Evolutionary conservation across 2,113 vertebrate species (phyloP).

Genomic region (Ameiurus melas): DNA sequence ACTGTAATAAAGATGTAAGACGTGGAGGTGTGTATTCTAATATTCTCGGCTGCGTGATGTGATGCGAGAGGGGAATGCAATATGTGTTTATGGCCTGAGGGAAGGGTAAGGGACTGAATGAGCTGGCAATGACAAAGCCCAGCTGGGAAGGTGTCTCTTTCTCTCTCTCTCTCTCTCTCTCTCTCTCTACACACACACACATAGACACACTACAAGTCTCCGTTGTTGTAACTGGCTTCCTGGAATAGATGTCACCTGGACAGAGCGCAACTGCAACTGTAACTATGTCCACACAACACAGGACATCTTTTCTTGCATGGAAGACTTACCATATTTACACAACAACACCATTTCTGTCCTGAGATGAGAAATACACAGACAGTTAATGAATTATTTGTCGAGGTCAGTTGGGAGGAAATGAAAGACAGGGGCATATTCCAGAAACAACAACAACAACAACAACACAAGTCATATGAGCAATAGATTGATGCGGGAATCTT

Average conservation of each 20-base stretch:
- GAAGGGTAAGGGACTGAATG: neutral
- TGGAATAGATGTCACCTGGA: conserved; percentile 7
- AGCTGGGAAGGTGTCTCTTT: neutral
- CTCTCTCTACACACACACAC: neutral
- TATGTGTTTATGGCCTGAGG: neutral
- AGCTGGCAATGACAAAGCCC: conserved; percentile 21
- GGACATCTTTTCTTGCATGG: neutral
- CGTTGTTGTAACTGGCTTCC: conserved; percentile 2
- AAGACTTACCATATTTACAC: neutral
- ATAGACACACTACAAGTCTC: neutral
- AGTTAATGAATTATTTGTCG: neutral
- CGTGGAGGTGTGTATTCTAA: conserved; percentile 13
- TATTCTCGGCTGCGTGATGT: neutral
- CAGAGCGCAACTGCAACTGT: conserved; percentile 6
- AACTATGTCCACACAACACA: conserved; percentile 10
- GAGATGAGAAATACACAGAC: neutral
- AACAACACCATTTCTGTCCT: neutral
- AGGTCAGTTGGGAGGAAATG: conserved; percentile 1
- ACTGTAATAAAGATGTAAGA: conserved; percentile 42
- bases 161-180: neutral
- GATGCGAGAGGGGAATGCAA: neutral
- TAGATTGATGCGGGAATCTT: conserved; percentile 10
- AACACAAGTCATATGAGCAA: neutral
- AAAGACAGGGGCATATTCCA: neutral
- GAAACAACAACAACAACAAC: neutral